Evolutionary conservation across 2,888 invertebrate species (phyloP), one percentile per base, ranked within the genome.

Genomic region (Xanthia icteritia): DNA sequence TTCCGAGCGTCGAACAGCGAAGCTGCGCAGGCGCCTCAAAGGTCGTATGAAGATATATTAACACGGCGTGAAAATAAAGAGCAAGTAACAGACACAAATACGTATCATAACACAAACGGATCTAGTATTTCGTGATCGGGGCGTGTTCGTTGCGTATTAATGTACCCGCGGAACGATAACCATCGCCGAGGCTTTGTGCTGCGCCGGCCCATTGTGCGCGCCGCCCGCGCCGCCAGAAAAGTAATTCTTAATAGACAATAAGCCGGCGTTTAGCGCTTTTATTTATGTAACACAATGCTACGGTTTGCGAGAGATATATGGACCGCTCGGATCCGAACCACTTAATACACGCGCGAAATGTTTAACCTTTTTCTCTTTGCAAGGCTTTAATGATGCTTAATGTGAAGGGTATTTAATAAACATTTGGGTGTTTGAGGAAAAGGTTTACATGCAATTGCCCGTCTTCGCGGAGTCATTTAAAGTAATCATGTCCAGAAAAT

Each of bases 161-260:
- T 95, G 94, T 93, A 91, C 92, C 91, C 90, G 89, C 79, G 83
- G 85, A 86, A 89, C 90, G 96, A 96, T 96, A 95, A 94, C 89
- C 91, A 95, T 96, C 95, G 89, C 91, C 90, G 93, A 71, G 60
- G 87, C 92, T 96, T 96, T 96, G 95, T 92, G 92, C 89, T 88
- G 82, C 91, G 94, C 96, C 96, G 95, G 92, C 93, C 93, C 94
- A 96, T 96, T 96, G 96, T 96, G 91, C 83, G 91, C 79, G 76
- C 90, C 88, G 91, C 91, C 84, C 85, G 73, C 89, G 92, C 92
- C 91, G 94, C 94, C 94, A 95, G 94, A 95, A 95, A 96, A 96
- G 94, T 95, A 94, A 95, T 95, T 95, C 95, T 94, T 95, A 96
- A 94, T 96, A 96, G 96, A 96, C 96, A 96, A 96, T 96, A 93